Evolutionary conservation across 2,797 vertebrate species (phyloP), one percentile per base, ranked within the genome.

Genomic region (Alexandromys oeconomus): DNA sequence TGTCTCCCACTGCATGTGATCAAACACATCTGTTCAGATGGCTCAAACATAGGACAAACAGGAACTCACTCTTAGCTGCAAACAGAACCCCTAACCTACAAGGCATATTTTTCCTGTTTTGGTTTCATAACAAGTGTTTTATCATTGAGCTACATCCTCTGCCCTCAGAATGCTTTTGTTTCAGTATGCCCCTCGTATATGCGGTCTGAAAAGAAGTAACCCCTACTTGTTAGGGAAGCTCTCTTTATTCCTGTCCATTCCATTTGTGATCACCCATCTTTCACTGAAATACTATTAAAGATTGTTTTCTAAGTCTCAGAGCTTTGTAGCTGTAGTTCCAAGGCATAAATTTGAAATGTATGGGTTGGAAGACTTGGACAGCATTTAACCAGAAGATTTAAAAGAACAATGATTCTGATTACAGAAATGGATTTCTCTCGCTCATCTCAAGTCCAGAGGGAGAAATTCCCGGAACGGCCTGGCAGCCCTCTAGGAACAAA

Each of bases 331-430:
- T 91, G 0, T 40, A 73, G 19, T 94, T 87, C 93, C 40, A 95
- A 81, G 82, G 63, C 17, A 90, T 73, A 43, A 74, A 3, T 51
- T 93, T 92, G 43, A 89, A 94, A 86, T 86, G 37, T 57, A 57
- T 92, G 13, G 34, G 78, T 88, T 81, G 63, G 87, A 78, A 89
- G 78, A 87, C 31, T 84, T 82, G 86, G 88, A 57, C 40, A 93
- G 9, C n/a, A 74, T 96, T 86, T 78, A 94, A 91, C 40, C 11
- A 78, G 91, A 95, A 91, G 10, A 25, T 40, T 81, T 86, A 63
- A 91, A 81, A 82, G 63, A 92, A 43, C 13, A 69, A 74, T 94
- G 54, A 37, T 93, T 43, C 88, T 71, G 79, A 91, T 59, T 54
- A 61, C 13, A 89, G 46, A 96, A 80, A 65, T 77, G 6, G 51